These are phyloP conservation scores for Galagoides demidoff DNA, from an alignment of 2,797 vertebrate species.

Conservation along the genomic window DNA sequence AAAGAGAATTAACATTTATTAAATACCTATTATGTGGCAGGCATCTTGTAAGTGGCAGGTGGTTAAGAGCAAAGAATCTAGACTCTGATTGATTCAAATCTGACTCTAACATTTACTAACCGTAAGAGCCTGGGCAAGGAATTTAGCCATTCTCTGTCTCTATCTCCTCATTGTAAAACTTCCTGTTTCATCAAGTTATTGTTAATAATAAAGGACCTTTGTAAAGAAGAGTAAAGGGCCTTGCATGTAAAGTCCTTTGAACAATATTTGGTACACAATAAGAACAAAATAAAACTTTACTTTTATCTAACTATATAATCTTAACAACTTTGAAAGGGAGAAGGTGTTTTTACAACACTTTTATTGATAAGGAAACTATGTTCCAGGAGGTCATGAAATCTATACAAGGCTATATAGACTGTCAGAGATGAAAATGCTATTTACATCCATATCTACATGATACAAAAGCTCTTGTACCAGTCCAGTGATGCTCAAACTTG, in stretches of 20 bases:
- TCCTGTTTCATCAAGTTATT: background rate
- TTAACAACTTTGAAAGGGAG: background rate
- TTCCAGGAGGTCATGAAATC: background rate
- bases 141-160: background rate
- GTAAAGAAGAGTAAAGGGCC: background rate
- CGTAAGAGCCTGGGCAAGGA: background rate
- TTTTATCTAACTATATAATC: background rate
- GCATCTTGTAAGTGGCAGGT: background rate
- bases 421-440: background rate
- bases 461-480: background rate
- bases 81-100: background rate
- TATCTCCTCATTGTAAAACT: background rate
- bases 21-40: background rate
- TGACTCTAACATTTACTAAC: background rate
- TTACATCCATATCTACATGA: background rate
- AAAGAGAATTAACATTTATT: constrained; percentile 11
- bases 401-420: background rate
- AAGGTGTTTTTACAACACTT: background rate
- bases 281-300: background rate
- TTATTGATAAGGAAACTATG: background rate
- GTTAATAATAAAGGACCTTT: background rate
- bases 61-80: background rate
- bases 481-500: background rate
- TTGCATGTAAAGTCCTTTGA: background rate
- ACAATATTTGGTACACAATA: background rate